Base-by-base conservation (phyloP, 2,888 invertebrate species). In the Orthosia gracilis region DNA sequence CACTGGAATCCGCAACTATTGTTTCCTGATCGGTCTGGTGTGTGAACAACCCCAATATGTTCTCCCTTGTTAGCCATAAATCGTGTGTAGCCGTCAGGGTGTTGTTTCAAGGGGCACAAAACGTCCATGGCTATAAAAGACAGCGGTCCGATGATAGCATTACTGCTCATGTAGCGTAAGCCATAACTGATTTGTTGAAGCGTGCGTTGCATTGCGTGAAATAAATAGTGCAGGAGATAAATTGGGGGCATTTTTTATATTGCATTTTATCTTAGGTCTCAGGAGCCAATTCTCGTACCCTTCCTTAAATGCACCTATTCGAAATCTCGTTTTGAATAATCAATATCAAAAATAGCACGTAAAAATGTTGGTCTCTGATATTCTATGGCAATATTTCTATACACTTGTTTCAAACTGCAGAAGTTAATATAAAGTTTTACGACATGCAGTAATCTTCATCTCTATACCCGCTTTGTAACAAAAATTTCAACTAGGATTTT, bases 151-250 rank as follows among this genome's bases (percentile, higher is more conserved):
- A 85, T 89, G 89, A 91, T 89, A 90, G 85, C 77, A 88, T 89
- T 90, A 90, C 88, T 89, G 90, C 90, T 89, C 89, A 89, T 86
- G 87, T 89, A 87, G 88, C 91, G 92, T 91, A 89, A 92, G 90
- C 90, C 88, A 87, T 89, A 89, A 87, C 87, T 78, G 85, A 88
- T 89, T 85, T 87, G 82, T 82, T 80, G 86, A 78, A 88, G 87
- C 83, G 88, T 80, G 55, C 57, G 15, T 47, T 54, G 58, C n/a
- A 52, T 59, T 80, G 18, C 57, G 12, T 58, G 63, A 78, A 78
- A 71, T 62, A 69, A 78, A 73, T 63, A 62, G 72, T 40, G 40
- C 66, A 17, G 26, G 13, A 47, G 54, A 80, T 66, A 50, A 54
- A 62, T 62, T 23, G 45, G 12, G 12, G 7, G 3, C 13, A 55